phyloP scores from a whole-genome alignment of 2,888 invertebrate genomes.

The Odontomyia ornata region DNA sequence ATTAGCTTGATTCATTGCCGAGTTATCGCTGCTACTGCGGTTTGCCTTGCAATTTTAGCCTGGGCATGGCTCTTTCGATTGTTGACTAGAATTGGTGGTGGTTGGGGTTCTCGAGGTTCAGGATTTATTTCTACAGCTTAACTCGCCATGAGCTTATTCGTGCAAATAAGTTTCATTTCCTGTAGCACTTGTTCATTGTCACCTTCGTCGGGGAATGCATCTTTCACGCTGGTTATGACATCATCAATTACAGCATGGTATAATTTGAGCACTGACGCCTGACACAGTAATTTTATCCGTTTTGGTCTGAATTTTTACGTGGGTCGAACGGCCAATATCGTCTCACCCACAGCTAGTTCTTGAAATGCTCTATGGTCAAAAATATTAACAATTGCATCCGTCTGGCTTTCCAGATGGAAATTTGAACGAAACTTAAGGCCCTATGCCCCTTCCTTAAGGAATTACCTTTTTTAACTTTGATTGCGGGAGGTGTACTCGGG shows the following conservation, averaged over 20 bases:
- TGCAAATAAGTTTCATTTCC: slow-evolving; percentile 96
- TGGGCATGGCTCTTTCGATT: slow-evolving; percentile 66
- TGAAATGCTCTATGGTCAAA: no score
- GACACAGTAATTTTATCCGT: no score
- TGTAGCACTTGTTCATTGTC: slow-evolving; percentile 96
- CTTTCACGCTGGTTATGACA: slow-evolving; percentile 91
- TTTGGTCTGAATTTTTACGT: no score
- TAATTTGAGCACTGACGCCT: slow-evolving; percentile 83
- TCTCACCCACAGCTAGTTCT: no score
- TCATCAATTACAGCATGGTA: slow-evolving; percentile 97
- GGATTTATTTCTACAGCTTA: slow-evolving; percentile 86
- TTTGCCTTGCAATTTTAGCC: slow-evolving; percentile 57
- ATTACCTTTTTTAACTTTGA: no score
- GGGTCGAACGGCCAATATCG: no score
- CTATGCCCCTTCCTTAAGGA: no score
- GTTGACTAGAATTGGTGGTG: slow-evolving; percentile 70
- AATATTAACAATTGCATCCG: no score
- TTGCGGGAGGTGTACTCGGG: no score
- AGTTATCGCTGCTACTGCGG: slow-evolving; percentile 59
- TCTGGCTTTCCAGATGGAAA: no score
- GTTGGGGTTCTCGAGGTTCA: slow-evolving; percentile 72
- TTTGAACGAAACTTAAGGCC: no score
- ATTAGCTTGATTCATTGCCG: slow-evolving; percentile 55
- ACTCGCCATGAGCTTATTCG: slow-evolving; percentile 84
- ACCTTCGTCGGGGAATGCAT: slow-evolving; percentile 96